Evolutionary conservation across 2,797 vertebrate genomes (phyloP), one percentile per base, ranked within the genome.

Genomic region (Pseudochirops cupreus): DNA sequence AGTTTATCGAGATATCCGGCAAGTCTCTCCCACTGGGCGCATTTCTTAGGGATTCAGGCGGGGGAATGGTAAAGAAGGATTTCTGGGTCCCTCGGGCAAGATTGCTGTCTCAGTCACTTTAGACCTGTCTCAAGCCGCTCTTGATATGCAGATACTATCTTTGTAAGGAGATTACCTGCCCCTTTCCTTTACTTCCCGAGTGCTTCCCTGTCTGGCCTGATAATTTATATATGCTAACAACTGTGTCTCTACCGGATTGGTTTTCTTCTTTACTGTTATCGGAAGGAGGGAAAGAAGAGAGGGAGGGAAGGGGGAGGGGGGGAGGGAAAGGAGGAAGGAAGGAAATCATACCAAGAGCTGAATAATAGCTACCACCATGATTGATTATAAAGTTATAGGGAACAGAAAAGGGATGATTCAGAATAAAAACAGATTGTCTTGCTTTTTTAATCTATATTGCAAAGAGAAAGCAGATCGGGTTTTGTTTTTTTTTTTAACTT

Each of bases 161-260:
- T 26, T 90, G 55, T 87, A 87, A 87, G 46, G 74, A 87, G 74
- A 87, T 87, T 87, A 87, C 74, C 18, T 0, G n/a, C 54, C 87
- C 53, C 90, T 62, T 4, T 0, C 3, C 1, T 0, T 24, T 0
- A 0, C 14, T 55, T 90, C 28, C 39, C 87, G 5, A 28, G 54
- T 31, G 28, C 50, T 90, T 50, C 18, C 26, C 74, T 11, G 74
- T 26, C 74, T 46, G 1, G 74, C 4, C 74, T 26, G 39, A 26
- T 87, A 46, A 87, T 87, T 87, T 50, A 26, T 46, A 87, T 50
- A 87, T 87, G 39, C 39, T 50, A 87, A 87, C 74, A 74, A 39
- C 67, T 39, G 5, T 39, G n/a, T 24, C n/a, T 39, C 67, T 67
- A 39, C 39, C 0, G 39, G 7, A 87, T 26, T 24, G 74, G 74